Evolutionary conservation across 2,888 invertebrate species (phyloP).

Genomic region (Podotricha telesiphe): DNA sequence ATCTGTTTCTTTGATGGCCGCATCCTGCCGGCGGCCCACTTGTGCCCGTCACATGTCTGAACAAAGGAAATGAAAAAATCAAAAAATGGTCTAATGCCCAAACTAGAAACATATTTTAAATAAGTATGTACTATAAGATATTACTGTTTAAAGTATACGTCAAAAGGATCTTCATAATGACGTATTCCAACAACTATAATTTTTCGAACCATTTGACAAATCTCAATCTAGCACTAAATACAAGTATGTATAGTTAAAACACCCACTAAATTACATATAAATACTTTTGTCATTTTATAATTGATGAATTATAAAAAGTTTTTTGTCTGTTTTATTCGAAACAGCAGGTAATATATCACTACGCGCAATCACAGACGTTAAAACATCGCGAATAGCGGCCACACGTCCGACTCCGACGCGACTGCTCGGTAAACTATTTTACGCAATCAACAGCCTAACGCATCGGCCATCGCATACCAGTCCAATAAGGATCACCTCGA

Average conservation of each 20-base stretch:
- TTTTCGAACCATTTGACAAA: slow-evolving; percentile 73
- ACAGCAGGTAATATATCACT: neutral
- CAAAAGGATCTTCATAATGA: slow-evolving; percentile 78
- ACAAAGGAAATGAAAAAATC: slow-evolving; percentile 56
- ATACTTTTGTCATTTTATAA: neutral
- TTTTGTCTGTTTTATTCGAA: neutral
- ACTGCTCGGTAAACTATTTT: slow-evolving; percentile 51
- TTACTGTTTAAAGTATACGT: slow-evolving; percentile 58
- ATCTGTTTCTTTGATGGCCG: slow-evolving; percentile 93
- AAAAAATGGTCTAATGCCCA: slow-evolving; percentile 43
- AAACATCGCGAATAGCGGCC: slow-evolving; percentile 49
- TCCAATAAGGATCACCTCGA: slow-evolving; percentile 77
- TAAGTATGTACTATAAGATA: neutral
- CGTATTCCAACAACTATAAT: slow-evolving; percentile 76
- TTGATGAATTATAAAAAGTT: neutral
- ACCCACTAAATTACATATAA: neutral
- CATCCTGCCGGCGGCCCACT: slow-evolving; percentile 81
- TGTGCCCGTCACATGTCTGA: slow-evolving; percentile 77
- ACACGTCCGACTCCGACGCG: slow-evolving; percentile 57
- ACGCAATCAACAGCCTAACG: slow-evolving; percentile 55
- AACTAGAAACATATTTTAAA: slow-evolving; percentile 38
- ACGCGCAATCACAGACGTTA: slow-evolving; percentile 58
- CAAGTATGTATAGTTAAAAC: slow-evolving; percentile 39
- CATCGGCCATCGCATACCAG: slow-evolving; percentile 65
- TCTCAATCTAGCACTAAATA: slow-evolving; percentile 44